Evolutionary conservation across 2,888 invertebrate species (phyloP), one percentile per base, ranked within the genome.

Genomic region (Octonoba sinensis): DNA sequence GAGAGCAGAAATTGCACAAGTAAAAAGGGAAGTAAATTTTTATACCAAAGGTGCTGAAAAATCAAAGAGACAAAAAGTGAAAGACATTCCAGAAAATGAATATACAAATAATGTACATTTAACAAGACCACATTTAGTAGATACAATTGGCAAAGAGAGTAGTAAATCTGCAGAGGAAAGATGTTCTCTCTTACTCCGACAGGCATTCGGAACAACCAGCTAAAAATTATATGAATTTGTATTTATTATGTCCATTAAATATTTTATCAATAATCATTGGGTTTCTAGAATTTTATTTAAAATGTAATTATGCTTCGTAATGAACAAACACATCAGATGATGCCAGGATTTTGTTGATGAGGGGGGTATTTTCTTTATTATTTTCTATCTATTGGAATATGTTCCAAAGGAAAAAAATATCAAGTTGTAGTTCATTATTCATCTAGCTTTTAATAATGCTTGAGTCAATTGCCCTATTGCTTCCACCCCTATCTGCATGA

Each of bases 1-100:
- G 84, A 90, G 93, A 85, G 92, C 94, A 0, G 97, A 97, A 90
- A 94, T 97, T 75, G 92, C 95, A 16, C 94, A 96, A 87, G 97
- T 96, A 0, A 96, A 96, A 88, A 93, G 94, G 88, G 96, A 97
- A 88, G 93, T 95, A 0, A 93, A 93, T 84, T 95, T 94, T 90
- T 94, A 96, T 89, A 93, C 94, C 82, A 91, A 92, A 75, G 94
- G 94, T 90, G 91, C 96, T 22, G 94, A 94, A 86, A 93, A 93
- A 86, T 93, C 47, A 22, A 81, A 81, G 51, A 67, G 67, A 8
- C 18, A 69, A 57, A 73, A 93, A 72, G 59, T 49, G 22, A 57
- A 60, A 18, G 59, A 91, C 90, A 86, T 56, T 16, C 51, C 44
- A 27, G 22, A 15, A 20, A 18, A 15, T 6, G 59, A 72, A 62